Evolutionary conservation across 2,797 vertebrate genomes (phyloP).

Genomic region (Limnodromus scolopaceus): DNA sequence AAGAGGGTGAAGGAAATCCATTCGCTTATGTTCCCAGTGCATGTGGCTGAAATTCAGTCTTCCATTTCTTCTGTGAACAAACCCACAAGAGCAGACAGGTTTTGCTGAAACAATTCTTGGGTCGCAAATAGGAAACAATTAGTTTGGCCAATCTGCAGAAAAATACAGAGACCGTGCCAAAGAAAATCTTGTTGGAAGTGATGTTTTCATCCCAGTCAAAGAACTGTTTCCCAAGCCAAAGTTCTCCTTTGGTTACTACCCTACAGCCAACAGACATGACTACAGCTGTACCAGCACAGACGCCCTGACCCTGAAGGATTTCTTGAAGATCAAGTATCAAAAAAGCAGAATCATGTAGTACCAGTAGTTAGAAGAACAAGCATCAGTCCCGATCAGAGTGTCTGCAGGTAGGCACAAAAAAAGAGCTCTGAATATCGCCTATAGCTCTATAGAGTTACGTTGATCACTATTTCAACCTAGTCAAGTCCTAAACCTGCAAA

Average conservation of each 20-base stretch:
- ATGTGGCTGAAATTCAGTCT: background rate
- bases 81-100: background rate
- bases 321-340: background rate
- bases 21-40: background rate
- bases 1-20: background rate
- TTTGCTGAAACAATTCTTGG: conserved; percentile 46
- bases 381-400: background rate
- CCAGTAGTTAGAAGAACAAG: background rate
- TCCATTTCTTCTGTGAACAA: background rate
- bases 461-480: background rate
- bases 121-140: conserved; percentile 68
- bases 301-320: background rate
- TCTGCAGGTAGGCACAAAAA: background rate
- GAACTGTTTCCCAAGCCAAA: conserved; percentile 37
- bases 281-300: background rate
- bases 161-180: conserved; percentile 53
- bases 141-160: conserved; percentile 50
- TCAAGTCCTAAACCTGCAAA: background rate
- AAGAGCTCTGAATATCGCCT: background rate
- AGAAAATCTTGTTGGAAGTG: conserved; percentile 49
- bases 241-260: background rate
- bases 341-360: background rate
- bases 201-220: conserved; percentile 44
- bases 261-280: background rate
- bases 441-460: background rate